Base-by-base conservation (phyloP, 2,113 vertebrate species). In the Rutilus rutilus region DNA sequence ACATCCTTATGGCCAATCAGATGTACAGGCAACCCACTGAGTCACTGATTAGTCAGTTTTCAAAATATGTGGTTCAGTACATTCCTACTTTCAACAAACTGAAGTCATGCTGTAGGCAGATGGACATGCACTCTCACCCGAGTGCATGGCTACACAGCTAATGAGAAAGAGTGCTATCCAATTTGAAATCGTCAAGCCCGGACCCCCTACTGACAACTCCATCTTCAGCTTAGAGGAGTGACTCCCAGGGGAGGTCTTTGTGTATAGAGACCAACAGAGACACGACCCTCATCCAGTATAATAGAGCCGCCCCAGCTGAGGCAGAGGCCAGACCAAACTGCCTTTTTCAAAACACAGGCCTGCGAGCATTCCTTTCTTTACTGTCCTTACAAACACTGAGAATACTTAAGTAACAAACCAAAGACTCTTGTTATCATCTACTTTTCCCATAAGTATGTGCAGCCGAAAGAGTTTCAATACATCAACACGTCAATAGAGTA, bases 151-250 rank as follows among this genome's bases (percentile, higher is more conserved):
- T 23, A 59, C 14, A 65, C 23, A n/a, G 69, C 60, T 81, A 52
- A 62, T 76, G 54, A 50, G 39, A 80, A 33, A 59, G 25, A 14
- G 65, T 17, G 14, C 64, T 42, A 65, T 47, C 54, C 25, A 60
- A 27, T 59, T 69, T 85, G 60, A 77, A 78, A 85, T 86, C 85
- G 82, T 36, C 42, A 77, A 82, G 57, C 69, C 54, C 2, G 17
- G 42, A 73, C 69, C 88, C 77, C 85, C 82, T 85, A 27, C 82
- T 82, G 60, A 89, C 69, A 82, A 78, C 77, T 89, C 79, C 83
- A 81, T 85, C 77, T 52, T 47, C 36, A 23, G 57, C 27, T n/a
- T 5, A 77, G 82, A 82, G 67, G 27, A 89, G 81, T 62, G 60
- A 85, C 77, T 85, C 85, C 85, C 85, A 50, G 36, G 69, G 69